Evolutionary conservation across 2,888 invertebrate species (phyloP).

Genomic region (Lasioglossum malachurum): DNA sequence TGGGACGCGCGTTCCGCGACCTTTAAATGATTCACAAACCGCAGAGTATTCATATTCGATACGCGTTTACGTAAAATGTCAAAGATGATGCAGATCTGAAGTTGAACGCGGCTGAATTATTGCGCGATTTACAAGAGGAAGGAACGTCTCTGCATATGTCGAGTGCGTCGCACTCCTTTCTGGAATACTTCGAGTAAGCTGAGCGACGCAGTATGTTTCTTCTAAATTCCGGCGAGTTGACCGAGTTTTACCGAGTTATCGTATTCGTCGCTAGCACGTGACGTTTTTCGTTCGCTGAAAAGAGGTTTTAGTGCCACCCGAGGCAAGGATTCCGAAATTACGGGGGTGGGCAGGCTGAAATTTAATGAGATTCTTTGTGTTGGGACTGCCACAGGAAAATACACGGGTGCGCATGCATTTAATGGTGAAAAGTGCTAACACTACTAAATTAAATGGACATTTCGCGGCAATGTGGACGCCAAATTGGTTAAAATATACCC

Average conservation of each 20-base stretch:
- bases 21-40: background rate
- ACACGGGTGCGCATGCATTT: background rate
- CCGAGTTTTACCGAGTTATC: slow-evolving; percentile 40
- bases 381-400: slow-evolving; percentile 28
- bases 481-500: slow-evolving; percentile 16
- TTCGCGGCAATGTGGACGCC: background rate
- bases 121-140: background rate
- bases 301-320: slow-evolving; percentile 29
- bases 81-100: background rate
- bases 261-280: slow-evolving; percentile 15
- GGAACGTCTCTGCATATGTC: background rate
- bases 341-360: slow-evolving; percentile 24
- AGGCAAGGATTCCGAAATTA: slow-evolving; percentile 35
- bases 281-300: slow-evolving; percentile 32
- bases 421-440: slow-evolving; percentile 15
- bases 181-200: slow-evolving; percentile 23
- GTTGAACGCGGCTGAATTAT: slow-evolving; percentile 18
- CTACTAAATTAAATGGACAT: slow-evolving; percentile 20
- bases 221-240: slow-evolving; percentile 31
- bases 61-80: background rate
- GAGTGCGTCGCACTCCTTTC: background rate
- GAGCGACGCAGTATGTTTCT: slow-evolving; percentile 7
- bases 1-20: background rate
- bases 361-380: slow-evolving; percentile 54
- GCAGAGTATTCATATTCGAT: background rate